These are phyloP conservation scores for Saccopteryx leptura DNA, from an alignment of 2,113 vertebrate species.

Conservation along the genomic window DNA sequence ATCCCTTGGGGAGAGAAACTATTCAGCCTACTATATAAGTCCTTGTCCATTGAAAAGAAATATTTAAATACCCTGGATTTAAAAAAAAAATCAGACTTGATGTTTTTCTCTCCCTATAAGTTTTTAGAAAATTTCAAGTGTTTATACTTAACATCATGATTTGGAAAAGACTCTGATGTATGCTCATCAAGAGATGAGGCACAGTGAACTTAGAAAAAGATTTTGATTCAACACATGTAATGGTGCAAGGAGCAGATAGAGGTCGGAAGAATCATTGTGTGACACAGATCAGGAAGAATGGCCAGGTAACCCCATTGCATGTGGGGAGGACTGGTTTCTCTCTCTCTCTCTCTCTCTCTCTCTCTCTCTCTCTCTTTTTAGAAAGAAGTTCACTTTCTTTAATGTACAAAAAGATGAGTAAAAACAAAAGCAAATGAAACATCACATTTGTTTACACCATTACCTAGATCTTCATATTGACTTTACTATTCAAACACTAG, in stretches of 20 bases:
- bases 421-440: too few species aligned
- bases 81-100: not conserved
- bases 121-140: not conserved
- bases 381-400: too few species aligned
- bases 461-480: too few species aligned
- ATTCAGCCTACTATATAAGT: not conserved
- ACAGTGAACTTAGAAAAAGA: not conserved
- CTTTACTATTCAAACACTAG: too few species aligned
- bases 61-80: not conserved
- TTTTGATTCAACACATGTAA: not conserved
- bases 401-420: too few species aligned
- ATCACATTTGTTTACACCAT: too few species aligned
- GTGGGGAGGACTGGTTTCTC: too few species aligned
- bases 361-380: too few species aligned
- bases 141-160: not conserved
- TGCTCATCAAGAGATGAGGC: not conserved
- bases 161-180: not conserved
- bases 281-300: not conserved
- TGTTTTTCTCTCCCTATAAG: not conserved
- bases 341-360: too few species aligned
- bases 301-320: not conserved
- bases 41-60: not conserved
- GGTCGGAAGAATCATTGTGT: rapidly evolving
- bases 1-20: not conserved
- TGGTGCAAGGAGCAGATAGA: not conserved